These are phyloP conservation scores for Antigone vipio DNA, from an alignment of 2,113 vertebrate genomes.

Conservation along the genomic window DNA sequence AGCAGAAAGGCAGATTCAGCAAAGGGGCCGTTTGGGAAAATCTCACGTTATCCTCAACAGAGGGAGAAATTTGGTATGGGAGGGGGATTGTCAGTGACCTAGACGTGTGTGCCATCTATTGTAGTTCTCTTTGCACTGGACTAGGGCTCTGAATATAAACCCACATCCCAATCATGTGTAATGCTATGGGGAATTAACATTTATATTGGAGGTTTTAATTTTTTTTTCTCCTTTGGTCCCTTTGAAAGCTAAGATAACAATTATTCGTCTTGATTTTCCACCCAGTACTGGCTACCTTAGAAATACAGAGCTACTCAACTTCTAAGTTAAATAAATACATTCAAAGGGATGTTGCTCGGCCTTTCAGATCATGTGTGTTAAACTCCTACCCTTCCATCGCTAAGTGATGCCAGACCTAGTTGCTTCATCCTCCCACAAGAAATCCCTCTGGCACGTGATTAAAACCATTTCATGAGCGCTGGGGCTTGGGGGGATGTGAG, in stretches of 20 bases:
- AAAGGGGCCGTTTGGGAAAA: neutral
- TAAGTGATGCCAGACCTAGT: neutral
- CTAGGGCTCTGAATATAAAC: neutral
- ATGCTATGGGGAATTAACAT: neutral
- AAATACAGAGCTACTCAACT: neutral
- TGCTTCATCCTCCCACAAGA: slow-evolving; percentile 22
- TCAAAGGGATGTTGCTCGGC: neutral
- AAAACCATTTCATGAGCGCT: neutral
- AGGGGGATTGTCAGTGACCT: neutral
- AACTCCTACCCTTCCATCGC: neutral
- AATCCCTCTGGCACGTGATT: slow-evolving; percentile 12
- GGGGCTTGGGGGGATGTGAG: neutral
- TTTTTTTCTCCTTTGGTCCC: neutral
- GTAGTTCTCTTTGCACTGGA: neutral
- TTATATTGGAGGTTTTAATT: neutral
- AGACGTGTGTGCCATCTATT: rapidly evolving
- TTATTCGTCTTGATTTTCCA: neutral
- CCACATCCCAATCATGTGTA: neutral
- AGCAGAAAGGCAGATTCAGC: neutral
- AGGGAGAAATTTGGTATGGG: neutral
- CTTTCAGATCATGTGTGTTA: neutral
- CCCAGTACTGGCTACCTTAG: neutral
- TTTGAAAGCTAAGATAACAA: neutral
- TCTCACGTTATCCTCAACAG: neutral
- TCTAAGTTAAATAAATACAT: neutral